Conservation (phyloP, 2,797 vertebrate genomes). For the Lutjanus argentimaculatus region DNA sequence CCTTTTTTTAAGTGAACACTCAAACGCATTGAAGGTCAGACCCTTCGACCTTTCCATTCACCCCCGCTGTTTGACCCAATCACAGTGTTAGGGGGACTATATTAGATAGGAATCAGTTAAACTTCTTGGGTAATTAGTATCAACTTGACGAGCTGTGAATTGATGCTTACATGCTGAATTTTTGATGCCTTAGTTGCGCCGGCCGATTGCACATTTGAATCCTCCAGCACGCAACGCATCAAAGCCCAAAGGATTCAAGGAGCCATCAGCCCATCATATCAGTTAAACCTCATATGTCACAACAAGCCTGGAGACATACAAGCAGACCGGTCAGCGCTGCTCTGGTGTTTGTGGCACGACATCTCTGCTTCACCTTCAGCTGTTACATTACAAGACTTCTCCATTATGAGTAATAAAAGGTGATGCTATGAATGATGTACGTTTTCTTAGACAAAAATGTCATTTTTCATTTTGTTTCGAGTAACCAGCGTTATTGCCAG, state of each 20-base stretch:
- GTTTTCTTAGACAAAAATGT: not conserved
- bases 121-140: conserved; percentile 43
- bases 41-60: conserved; percentile 47
- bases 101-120: conserved; percentile 44
- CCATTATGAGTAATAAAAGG: conserved; percentile 3
- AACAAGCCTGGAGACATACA: conserved; percentile 41
- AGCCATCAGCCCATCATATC: conserved; percentile 50
- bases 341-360: conserved; percentile 43
- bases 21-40: conserved; percentile 52
- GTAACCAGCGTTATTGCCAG: not conserved
- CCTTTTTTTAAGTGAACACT: conserved; percentile 64
- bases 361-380: conserved; percentile 20
- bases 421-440: conserved; percentile 3
- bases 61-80: conserved; percentile 55
- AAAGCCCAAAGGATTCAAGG: conserved; percentile 23
- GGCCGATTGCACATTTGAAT: conserved; percentile 21
- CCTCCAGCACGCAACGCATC: conserved; percentile 17
- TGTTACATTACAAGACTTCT: conserved; percentile 5
- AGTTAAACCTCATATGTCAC: conserved; percentile 70
- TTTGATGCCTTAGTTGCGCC: not conserved
- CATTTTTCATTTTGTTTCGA: not conserved
- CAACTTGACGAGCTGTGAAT: conserved; percentile 46
- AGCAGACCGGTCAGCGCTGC: conserved; percentile 16
- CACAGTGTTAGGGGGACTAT: conserved; percentile 17
- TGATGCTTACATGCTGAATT: conserved; percentile 35